A percentile compares a stretch with the other conserved stretches of the same genome.
Evolutionary conservation across 2,797 vertebrate genomes (phyloP).

Genomic region (Enteromius argenteus): DNA sequence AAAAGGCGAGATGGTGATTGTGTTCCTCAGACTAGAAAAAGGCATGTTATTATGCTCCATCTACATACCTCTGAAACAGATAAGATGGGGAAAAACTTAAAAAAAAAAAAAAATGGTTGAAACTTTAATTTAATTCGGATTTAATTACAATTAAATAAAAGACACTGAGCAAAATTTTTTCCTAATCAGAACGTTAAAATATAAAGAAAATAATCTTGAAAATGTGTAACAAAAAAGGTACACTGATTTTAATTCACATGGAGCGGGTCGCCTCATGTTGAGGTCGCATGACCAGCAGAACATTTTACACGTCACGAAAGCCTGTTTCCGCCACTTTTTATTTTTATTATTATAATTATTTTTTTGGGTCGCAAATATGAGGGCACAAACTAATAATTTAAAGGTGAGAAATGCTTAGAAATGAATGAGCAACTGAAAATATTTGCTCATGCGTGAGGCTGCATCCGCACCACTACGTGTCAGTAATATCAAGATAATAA

Average conservation of each 20-base stretch:
- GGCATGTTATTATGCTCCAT: slow-evolving; percentile 89
- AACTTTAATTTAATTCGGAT: not conserved
- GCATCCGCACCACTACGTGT: not conserved
- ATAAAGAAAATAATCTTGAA: not conserved
- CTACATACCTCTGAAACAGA: slow-evolving; percentile 83
- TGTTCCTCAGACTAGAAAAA: slow-evolving; percentile 79
- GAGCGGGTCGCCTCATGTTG: not conserved
- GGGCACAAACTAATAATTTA: too few species aligned
- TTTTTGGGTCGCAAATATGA: too few species aligned
- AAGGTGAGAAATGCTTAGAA: too few species aligned
- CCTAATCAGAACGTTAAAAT: not conserved
- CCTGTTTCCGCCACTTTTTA: too few species aligned
- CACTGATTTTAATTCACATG: not conserved
- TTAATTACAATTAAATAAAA: not conserved
- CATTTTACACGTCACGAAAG: too few species aligned
- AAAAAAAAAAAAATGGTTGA: too few species aligned
- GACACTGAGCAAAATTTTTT: not conserved
- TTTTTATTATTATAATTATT: too few species aligned
- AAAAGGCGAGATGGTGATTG: slow-evolving; percentile 89
- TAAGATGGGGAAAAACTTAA: not conserved
- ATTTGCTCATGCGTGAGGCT: not conserved
- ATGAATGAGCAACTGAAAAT: not conserved
- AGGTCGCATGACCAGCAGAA: not conserved
- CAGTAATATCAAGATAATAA: not conserved
- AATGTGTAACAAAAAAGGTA: not conserved